A percentile compares a stretch with the other conserved stretches of the same genome.
Evolutionary conservation across 2,797 vertebrate species (phyloP).

Genomic region (Pipistrellus pipistrellus): DNA sequence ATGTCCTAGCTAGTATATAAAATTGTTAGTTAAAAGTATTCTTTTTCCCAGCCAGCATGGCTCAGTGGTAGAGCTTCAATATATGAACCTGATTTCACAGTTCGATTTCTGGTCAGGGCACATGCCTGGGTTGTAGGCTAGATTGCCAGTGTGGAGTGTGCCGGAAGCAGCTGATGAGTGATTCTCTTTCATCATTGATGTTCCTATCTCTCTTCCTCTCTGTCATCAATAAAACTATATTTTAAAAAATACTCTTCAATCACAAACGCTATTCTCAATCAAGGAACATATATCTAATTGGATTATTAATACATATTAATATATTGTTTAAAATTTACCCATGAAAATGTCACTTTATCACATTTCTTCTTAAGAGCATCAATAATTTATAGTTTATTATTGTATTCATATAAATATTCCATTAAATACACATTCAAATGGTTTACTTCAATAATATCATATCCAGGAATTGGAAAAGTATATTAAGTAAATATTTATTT

Average conservation of each 20-base stretch:
- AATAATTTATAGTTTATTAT: not conserved
- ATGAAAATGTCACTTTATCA: slow-evolving; percentile 17
- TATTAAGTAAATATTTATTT: slow-evolving; percentile 23
- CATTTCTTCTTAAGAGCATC: slow-evolving; percentile 30
- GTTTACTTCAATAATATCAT: slow-evolving; percentile 1
- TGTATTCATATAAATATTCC: not conserved
- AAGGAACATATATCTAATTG: not conserved
- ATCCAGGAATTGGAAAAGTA: not conserved
- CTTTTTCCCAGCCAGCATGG: not conserved
- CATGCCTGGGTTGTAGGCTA: too few relatives aligned
- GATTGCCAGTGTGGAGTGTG: too few relatives aligned
- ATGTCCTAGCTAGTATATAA: not conserved
- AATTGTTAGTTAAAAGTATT: slow-evolving; percentile 13
- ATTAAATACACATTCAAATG: not conserved
- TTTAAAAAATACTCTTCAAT: not conserved
- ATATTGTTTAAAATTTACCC: slow-evolving; percentile 1
- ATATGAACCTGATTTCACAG: too few relatives aligned
- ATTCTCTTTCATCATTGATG: too few relatives aligned
- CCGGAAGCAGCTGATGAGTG: too few relatives aligned
- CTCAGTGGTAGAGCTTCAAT: too few relatives aligned
- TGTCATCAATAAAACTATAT: too few relatives aligned
- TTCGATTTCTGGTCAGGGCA: too few relatives aligned
- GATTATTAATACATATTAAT: not conserved
- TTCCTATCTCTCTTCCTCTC: too few relatives aligned
- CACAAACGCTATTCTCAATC: slow-evolving; percentile 25